Evolutionary conservation across 2,888 invertebrate species (phyloP), one percentile per base, ranked within the genome.

Genomic region (Nineta flava): DNA sequence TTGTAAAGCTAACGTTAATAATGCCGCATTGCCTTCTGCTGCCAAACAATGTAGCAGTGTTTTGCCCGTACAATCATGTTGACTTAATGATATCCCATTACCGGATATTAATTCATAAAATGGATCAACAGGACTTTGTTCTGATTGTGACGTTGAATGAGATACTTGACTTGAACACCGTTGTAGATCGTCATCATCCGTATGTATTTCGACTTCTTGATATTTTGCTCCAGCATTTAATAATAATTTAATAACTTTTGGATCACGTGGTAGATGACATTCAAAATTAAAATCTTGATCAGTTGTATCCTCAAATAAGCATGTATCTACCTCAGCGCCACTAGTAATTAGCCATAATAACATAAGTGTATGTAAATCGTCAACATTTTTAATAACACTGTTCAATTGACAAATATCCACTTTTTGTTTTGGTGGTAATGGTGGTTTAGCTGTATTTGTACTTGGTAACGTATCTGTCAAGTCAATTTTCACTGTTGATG

Each of bases 291-390:
- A 63, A 2, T 67, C 65, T 1, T 65, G 63, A 60, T 65, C 65
- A 50, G 65, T 66, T 53, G 65, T 65, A 4, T 66, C 66, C 51
- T 67, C 68, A 54, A 69, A 53, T 21, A 79, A 60, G 12, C 77
- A 78, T 0, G 75, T 70, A 53, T 79, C 79, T 1, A 79, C 73
- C 52, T 74, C 73, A 55, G 77, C 71, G 0, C 83, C 82, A 32
- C 81, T 81, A 53, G 77, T 75, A 47, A 87, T 67, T 56, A 90
- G 72, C 87, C 87, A 88, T 32, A 90, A 71, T 12, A 81, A 73
- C 9, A 81, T 77, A 48, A 87, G 67, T 1, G 83, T 81, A 60
- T 83, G 81, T 1, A 75, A 68, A 53, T 82, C 81, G 16, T 77
- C 13, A 50, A 49, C 42, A 34, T 54, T 52, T 50, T 57, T 42